A percentile compares a stretch with the other conserved stretches of the same genome.
phyloP scores from a whole-genome alignment of 2,797 vertebrate genomes.

The Ctenosaura bakeri region DNA sequence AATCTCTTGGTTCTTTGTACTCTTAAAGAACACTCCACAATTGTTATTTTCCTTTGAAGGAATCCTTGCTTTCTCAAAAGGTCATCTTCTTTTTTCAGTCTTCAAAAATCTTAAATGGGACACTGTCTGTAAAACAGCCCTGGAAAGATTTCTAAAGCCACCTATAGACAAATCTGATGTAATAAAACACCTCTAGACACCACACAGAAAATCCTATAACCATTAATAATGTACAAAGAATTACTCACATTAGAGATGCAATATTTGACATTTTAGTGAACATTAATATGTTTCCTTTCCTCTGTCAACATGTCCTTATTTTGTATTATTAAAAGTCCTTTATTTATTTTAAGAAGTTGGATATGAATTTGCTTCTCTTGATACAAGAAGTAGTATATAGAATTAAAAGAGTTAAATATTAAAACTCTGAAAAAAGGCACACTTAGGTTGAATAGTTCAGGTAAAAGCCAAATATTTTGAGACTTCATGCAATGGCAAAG shows the following conservation, averaged over 20 bases:
- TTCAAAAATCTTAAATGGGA: background rate
- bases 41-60: background rate
- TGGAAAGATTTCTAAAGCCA: background rate
- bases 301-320: background rate
- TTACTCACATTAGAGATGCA: background rate
- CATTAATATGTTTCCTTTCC: constrained; percentile 18
- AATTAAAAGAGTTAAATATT: background rate
- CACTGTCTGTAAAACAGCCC: background rate
- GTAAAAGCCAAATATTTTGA: background rate
- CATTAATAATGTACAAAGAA: constrained; percentile 28
- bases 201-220: background rate
- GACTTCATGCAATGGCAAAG: background rate
- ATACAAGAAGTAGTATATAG: background rate
- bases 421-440: background rate
- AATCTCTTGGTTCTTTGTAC: background rate
- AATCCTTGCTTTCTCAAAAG: background rate
- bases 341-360: background rate
- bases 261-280: constrained; percentile 1
- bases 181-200: background rate
- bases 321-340: background rate
- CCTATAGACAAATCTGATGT: background rate
- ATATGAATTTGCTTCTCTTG: background rate
- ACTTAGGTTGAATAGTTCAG: background rate
- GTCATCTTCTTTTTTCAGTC: background rate
- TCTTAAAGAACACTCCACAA: background rate